A percentile compares a stretch with the other conserved stretches of the same genome.
phyloP scores from a whole-genome alignment of 2,888 invertebrate species.

The Caenorhabditis uteleia region DNA sequence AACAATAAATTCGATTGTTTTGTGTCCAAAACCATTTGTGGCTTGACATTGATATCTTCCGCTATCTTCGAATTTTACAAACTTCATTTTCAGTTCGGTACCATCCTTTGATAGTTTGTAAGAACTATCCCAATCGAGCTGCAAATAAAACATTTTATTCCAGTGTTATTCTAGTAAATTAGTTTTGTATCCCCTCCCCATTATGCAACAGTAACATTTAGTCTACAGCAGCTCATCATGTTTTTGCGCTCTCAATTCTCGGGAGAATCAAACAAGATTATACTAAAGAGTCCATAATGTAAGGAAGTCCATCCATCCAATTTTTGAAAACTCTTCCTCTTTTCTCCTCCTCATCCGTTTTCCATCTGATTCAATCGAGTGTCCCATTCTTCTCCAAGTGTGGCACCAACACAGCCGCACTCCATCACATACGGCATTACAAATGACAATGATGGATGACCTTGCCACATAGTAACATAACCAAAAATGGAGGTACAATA shows the following conservation, averaged over 20 bases:
- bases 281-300: constrained; percentile 34
- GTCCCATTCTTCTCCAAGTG: too few species aligned
- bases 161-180: too few species aligned
- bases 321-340: constrained; percentile 24
- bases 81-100: constrained; percentile 59
- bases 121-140: constrained; percentile 53
- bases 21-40: constrained; percentile 66
- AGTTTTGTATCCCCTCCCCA: too few species aligned
- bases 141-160: constrained; percentile 20
- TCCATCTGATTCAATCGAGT: constrained; percentile 39
- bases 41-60: constrained; percentile 65
- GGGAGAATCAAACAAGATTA: not conserved
- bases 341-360: not conserved
- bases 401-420: constrained; percentile 31
- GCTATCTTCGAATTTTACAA: constrained; percentile 58
- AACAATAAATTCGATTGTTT: constrained; percentile 59
- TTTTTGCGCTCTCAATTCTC: not conserved
- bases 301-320: constrained; percentile 33
- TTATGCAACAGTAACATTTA: too few species aligned
- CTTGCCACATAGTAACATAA: constrained; percentile 41
- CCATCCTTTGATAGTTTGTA: constrained; percentile 58
- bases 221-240: not conserved
- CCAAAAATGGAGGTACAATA: not conserved
- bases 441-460: constrained; percentile 47
- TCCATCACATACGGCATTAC: constrained; percentile 43